Evolutionary conservation across 1,140 invertebrate species (phyloP), one percentile per base, ranked within the genome.

Genomic region (Telenomus remus): DNA sequence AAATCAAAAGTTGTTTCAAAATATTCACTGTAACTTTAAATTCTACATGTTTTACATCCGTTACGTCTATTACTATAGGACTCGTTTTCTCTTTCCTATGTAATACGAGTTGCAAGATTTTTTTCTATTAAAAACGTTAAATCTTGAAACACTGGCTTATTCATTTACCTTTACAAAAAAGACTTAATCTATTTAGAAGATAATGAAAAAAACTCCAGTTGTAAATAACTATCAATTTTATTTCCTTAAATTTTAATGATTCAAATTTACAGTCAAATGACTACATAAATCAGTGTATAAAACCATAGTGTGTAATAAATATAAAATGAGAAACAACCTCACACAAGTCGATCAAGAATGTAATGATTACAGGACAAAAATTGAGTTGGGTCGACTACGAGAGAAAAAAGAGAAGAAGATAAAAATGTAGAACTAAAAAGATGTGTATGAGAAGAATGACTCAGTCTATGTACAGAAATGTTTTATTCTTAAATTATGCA

Each of bases 401-500:
- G 37, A 13, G 12, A 44, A 44, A 13, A 44, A 44, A 44, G 15
- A 54, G 0, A 50, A 11, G 55, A 33, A 57, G 13, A 6, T 61
- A 54, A 65, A 73, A 54, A 59, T 14, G 47, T 16, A 50, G 55
- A 73, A 59, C 63, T 47, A 3, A 16, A 43, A 55, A 68, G 39
- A 64, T 49, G 64, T 11, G 57, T 60, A 76, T 33, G 60, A 71
- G 53, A 72, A 77, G 68, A 77, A 72, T 69, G 57, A 77, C 63
- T 72, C 68, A 81, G 79, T 84, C 83, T 89, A 89, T 88, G 87
- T 89, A 89, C 88, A 89, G 87, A 89, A 88, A 88, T 88, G 85
- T 87, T 89, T 89, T 88, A 88, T 88, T 88, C 85, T 89, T 88
- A 89, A 88, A 88, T 88, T 89, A 89, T 88, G 88, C 88, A 89